phyloP scores from a whole-genome alignment of 2,888 invertebrate species.

The Lordiphosa fenestrarum region DNA sequence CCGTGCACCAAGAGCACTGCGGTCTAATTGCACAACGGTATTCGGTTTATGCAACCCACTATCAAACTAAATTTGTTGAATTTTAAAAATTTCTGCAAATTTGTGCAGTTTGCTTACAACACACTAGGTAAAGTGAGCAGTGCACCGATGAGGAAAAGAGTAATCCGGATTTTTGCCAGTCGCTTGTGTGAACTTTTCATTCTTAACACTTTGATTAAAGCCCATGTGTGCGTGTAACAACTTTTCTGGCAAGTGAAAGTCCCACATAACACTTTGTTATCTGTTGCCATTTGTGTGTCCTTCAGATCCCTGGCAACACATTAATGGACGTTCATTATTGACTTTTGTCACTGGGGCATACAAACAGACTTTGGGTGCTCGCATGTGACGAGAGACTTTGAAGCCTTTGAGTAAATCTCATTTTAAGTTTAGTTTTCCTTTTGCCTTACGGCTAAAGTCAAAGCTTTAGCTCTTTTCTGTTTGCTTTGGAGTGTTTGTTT shows the following conservation, averaged over 20 bases:
- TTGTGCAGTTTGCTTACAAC: too few species aligned
- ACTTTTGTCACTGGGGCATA: slow-evolving; percentile 39
- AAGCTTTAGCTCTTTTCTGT: slow-evolving; percentile 29
- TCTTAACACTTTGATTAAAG: too few species aligned
- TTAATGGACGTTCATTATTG: slow-evolving; percentile 43
- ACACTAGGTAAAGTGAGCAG: too few species aligned
- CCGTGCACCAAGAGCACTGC: too few species aligned
- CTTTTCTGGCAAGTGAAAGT: slow-evolving; percentile 1
- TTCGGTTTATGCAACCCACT: too few species aligned
- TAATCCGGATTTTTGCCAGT: too few species aligned
- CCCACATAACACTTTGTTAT: slow-evolving; percentile 7
- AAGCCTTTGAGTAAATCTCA: slow-evolving; percentile 41
- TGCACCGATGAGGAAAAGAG: too few species aligned
- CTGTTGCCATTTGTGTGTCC: slow-evolving; percentile 19
- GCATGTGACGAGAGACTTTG: neutral
- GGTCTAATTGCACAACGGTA: too few species aligned
- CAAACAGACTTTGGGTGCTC: slow-evolving; percentile 15
- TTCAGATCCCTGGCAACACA: slow-evolving; percentile 15
- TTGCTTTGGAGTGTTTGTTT: slow-evolving; percentile 25
- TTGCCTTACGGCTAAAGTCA: slow-evolving; percentile 30
- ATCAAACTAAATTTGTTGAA: too few species aligned
- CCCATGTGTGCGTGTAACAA: too few species aligned
- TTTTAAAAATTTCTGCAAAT: too few species aligned
- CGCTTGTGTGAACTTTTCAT: too few species aligned
- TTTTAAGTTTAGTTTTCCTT: slow-evolving; percentile 55